Evolutionary conservation across 2,797 vertebrate species (phyloP).

Genomic region (Pseudochaenichthys georgianus): DNA sequence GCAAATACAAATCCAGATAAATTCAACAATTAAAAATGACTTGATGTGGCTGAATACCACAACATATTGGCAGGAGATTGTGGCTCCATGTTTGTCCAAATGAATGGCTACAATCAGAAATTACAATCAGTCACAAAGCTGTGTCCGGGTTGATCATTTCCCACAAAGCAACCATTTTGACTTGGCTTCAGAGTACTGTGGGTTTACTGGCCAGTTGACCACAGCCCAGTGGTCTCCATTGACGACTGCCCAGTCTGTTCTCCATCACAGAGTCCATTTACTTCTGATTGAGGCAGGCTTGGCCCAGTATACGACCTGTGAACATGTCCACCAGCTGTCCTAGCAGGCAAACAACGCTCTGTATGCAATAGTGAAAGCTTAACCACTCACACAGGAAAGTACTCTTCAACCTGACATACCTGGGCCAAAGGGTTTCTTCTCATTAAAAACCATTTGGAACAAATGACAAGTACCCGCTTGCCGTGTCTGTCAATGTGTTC

Average conservation of each 20-base stretch:
- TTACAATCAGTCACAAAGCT: slow-evolving; percentile 64
- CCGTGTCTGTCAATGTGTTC: slow-evolving; percentile 77
- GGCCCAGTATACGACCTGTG: slow-evolving; percentile 46
- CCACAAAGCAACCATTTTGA: slow-evolving; percentile 59
- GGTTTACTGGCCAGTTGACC: slow-evolving; percentile 62
- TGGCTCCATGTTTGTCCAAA: slow-evolving; percentile 50
- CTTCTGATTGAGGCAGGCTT: slow-evolving; percentile 69
- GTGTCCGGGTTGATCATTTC: slow-evolving; percentile 59
- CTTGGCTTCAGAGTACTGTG: slow-evolving; percentile 41
- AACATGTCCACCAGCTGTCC: slow-evolving; percentile 54
- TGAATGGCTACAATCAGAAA: slow-evolving; percentile 53
- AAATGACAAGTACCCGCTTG: slow-evolving; percentile 71
- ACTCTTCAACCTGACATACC: slow-evolving; percentile 64
- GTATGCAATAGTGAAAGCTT: slow-evolving; percentile 38
- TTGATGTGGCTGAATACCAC: slow-evolving; percentile 28
- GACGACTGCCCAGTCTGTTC: slow-evolving; percentile 51
- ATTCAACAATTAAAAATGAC: slow-evolving; percentile 11
- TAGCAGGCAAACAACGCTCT: slow-evolving; percentile 31
- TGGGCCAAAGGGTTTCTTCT: slow-evolving; percentile 68
- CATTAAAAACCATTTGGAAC: slow-evolving; percentile 73
- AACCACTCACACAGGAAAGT: slow-evolving; percentile 48
- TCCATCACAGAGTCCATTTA: slow-evolving; percentile 68
- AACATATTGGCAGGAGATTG: slow-evolving; percentile 23
- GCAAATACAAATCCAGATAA: slow-evolving; percentile 18
- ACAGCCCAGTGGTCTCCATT: slow-evolving; percentile 60